Base-by-base conservation (phyloP, 2,113 vertebrate genomes). In the Semicossyphus pulcher region DNA sequence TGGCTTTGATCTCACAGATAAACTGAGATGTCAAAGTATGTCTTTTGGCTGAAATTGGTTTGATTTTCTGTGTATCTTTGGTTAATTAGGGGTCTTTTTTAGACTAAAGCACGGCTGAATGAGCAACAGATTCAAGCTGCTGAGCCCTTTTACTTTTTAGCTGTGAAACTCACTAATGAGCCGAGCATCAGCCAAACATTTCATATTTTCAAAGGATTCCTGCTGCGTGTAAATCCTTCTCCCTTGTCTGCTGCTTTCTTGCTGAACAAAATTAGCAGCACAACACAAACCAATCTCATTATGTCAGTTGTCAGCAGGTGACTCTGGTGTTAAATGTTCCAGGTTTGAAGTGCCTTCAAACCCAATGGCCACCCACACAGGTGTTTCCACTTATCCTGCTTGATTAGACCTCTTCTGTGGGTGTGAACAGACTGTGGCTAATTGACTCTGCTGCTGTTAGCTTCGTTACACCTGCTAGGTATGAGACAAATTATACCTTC, bases 161-260 rank as follows among this genome's bases (percentile, higher is more conserved):
- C 48, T 7, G 32, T 15, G 34, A 76, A 49, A 31, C 37, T 16
- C 20, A 18, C 20, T 68, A 82, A 82, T 77, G 62, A 77, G 62
- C 45, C 20, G 14, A 31, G 48, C 58, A 36, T 10, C 26, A 51
- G 37, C 44, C 45, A 32, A n/a, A 61, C 32, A 31, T 25, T 2
- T 1, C 18, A 56, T n/a, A 10, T 42, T 41, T 70, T 20, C 10
- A n/a, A 45, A 12, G 8, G 37, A 10, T 14, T 59, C 41, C 57
- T 41, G 39, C 74, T 62, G 48, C 1, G 37, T 18, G 10, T 8
- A 1, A 44, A 67, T 45, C 16, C 14, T 15, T 47, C 29, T 28
- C 14, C 36, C 9, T 6, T 14, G 16, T 10, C 59, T 4, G 18
- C 18, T 21, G 16, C 59, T 54, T 44, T 16, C 26, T 4, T 5